Evolutionary conservation across 1,140 invertebrate species (phyloP).

Genomic region (Acromyrmex echinatior): DNA sequence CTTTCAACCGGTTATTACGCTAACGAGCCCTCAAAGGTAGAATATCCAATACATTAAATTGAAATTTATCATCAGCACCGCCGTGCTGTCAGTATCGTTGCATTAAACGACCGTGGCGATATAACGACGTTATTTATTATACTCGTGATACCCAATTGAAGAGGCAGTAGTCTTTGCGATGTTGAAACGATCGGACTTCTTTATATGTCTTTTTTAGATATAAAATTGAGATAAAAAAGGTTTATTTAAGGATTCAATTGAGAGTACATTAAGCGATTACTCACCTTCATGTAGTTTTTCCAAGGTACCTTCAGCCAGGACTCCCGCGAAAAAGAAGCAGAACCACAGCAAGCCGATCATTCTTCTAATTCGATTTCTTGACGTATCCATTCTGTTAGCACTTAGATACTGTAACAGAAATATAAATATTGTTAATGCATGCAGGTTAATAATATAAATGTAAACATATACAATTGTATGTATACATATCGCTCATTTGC

Average conservation of each 20-base stretch:
- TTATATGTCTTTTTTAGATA: constrained; percentile 7
- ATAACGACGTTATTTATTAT: constrained; percentile 65
- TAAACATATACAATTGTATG: neutral
- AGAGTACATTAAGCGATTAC: constrained; percentile 57
- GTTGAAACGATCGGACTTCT: constrained; percentile 19
- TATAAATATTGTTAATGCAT: constrained; percentile 29
- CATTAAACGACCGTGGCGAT: constrained; percentile 54
- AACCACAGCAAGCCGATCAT: constrained; percentile 79
- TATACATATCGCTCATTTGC: too few species aligned
- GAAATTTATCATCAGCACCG: constrained; percentile 73
- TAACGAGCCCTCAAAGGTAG: constrained; percentile 64
- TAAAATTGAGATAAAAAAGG: neutral
- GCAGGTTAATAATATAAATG: neutral
- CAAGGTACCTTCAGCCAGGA: constrained; percentile 81
- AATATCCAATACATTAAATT: constrained; percentile 72
- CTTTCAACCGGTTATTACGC: constrained; percentile 53
- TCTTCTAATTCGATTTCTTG: constrained; percentile 79
- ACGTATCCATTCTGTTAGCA: constrained; percentile 82
- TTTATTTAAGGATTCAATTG: constrained; percentile 25
- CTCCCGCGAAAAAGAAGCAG: constrained; percentile 77
- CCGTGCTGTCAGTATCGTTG: constrained; percentile 64
- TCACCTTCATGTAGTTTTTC: constrained; percentile 86
- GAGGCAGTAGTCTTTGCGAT: constrained; percentile 19
- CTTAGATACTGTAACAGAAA: constrained; percentile 81
- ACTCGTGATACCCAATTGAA: constrained; percentile 39